Conservation (phyloP, 2,113 vertebrate species). For the Boulengeromyrus knoepffleri region DNA sequence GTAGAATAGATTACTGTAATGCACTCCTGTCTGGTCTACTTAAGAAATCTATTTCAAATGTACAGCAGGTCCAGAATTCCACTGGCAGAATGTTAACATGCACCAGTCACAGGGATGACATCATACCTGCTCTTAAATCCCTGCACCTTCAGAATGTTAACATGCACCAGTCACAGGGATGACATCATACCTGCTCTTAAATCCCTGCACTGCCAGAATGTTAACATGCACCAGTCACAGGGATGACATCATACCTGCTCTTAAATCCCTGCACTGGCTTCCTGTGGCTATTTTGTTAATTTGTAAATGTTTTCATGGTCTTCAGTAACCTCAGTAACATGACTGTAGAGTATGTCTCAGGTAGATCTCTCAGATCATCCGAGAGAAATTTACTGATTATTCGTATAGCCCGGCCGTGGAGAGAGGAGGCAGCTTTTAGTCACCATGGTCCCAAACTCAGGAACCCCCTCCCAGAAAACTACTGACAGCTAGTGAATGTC, state of each 20-base stretch:
- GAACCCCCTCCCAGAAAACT: too few species aligned
- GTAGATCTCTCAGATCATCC: too few species aligned
- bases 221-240: neutral
- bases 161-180: too few species aligned
- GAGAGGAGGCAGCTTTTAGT: neutral
- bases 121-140: too few species aligned
- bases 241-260: neutral
- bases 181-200: too few species aligned
- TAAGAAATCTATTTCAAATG: neutral
- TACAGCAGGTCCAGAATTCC: neutral
- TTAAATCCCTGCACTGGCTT: neutral
- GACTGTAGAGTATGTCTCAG: neutral
- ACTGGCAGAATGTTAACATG: too few species aligned
- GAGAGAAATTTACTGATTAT: neutral
- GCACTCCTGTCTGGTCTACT: neutral
- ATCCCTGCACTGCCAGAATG: too few species aligned
- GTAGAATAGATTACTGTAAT: neutral
- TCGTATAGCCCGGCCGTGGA: too few species aligned
- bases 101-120: too few species aligned
- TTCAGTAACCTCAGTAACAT: neutral
- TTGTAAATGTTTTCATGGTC: neutral
- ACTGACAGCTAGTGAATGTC: too few species aligned
- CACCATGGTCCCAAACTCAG: too few species aligned
- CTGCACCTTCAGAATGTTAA: too few species aligned
- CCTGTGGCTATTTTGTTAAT: neutral